Percentiles rank a stretch among this genome's conserved stretches.
Evolutionary conservation across 1,140 invertebrate species (phyloP).

Genomic region (Drosophila arawakana): DNA sequence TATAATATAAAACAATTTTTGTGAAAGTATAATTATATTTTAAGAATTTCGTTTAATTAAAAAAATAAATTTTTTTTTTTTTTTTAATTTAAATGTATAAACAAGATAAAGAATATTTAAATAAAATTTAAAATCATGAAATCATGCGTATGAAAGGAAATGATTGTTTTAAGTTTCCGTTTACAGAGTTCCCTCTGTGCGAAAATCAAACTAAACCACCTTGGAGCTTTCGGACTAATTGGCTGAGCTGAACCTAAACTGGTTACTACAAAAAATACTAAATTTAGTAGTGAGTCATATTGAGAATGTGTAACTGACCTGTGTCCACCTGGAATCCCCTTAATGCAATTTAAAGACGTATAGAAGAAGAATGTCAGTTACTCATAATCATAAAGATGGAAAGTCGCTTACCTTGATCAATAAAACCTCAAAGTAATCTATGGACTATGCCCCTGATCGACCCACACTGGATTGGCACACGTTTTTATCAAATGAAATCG

Average conservation of each 20-base stretch:
- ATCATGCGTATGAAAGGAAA: background rate
- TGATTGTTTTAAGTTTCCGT: constrained; percentile 6
- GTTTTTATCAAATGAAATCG: background rate
- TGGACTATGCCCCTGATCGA: too few relatives aligned
- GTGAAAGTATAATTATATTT: too few relatives aligned
- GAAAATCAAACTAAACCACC: constrained; percentile 5
- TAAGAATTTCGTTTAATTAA: too few relatives aligned
- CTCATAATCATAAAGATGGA: background rate
- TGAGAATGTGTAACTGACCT: constrained; percentile 65
- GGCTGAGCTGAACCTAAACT: background rate
- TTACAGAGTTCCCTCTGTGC: background rate
- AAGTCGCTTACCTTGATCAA: constrained; percentile 1
- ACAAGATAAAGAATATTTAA: background rate
- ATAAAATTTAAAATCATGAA: background rate
- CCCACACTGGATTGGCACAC: too few relatives aligned
- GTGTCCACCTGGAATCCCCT: constrained; percentile 93
- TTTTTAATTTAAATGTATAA: background rate
- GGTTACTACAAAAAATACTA: background rate
- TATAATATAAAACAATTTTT: too few relatives aligned
- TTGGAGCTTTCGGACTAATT: background rate
- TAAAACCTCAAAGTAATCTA: too few relatives aligned
- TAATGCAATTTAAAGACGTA: constrained; percentile 30
- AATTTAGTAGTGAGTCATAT: constrained; percentile 46
- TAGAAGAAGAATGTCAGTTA: constrained; percentile 1
- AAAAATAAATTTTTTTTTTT: background rate